phyloP scores from a whole-genome alignment of 1,140 invertebrate species.

The Glossosoma conforme region DNA sequence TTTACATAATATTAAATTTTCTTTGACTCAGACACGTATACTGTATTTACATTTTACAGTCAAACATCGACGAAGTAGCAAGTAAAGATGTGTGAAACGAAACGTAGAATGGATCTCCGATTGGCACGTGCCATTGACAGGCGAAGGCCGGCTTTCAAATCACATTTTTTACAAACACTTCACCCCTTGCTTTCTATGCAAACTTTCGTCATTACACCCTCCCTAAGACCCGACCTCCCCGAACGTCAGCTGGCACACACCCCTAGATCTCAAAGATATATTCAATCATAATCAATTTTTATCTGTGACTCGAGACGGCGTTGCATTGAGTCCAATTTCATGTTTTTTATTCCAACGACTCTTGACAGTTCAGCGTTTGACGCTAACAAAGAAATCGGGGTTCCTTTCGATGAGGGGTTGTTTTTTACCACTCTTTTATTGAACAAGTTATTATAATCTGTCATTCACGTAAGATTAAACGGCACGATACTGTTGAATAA shows the following conservation, averaged over 20 bases:
- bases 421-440: conserved; percentile 9
- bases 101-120: no score
- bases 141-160: no score
- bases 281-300: conserved; percentile 31
- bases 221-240: not conserved
- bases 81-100: no score
- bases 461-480: not conserved
- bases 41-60: no score
- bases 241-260: not conserved
- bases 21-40: no score
- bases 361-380: conserved; percentile 8
- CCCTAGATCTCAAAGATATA: conserved; percentile 16
- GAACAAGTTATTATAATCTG: conserved; percentile 14
- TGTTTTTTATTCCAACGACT: conserved; percentile 26
- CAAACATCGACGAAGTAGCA: no score
- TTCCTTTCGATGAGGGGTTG: not conserved
- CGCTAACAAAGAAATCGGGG: not conserved
- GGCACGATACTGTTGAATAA: no score
- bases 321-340: conserved; percentile 17
- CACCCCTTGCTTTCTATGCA: conserved; percentile 23
- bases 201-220: conserved; percentile 11
- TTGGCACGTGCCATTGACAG: no score
- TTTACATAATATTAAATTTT: no score
- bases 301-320: conserved; percentile 20
- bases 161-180: no score